Evolutionary conservation across 37 sponge, comb jelly and placozoan species (phyloP), one percentile per base, ranked within the genome.

Genomic region (Beroe ovata): DNA sequence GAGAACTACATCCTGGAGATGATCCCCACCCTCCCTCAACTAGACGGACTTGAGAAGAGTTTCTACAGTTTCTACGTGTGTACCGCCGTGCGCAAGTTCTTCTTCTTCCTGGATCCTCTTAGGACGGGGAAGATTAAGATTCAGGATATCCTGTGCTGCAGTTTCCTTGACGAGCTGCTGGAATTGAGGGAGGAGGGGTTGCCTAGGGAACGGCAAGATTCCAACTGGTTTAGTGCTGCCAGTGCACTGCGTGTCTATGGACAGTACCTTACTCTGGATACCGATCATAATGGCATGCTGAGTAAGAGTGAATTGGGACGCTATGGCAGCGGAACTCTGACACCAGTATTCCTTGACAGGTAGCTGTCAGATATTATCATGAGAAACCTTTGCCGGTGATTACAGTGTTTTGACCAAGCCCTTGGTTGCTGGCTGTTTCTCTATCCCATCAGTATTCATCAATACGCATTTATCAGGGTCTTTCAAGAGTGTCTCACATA

Each of bases 21-120:
- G 60, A 97, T 97, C 4, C 96, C 96, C 39, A 97, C 99, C 4
- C 94, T 97, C 3, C 95, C 96, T 2, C 99, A 95, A 32, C 93
- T 97, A 29, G 92, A 91, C 36, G 92, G 94, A 39, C 94, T 97
- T 6, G 99, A 97, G 69, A 94, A 94, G 72, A 94, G 95, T 14
- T 97, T 97, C 72, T 95, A 97, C 88, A 93, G 95, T 21, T 97
- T 97, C 92, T 97, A 95, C 66, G 96, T 97, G 21, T 97, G 99
- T 66, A 97, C 99, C n/a, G 99, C 99, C 8, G 99, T 97, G 0
- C 42, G 99, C 59, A 95, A 95, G 77, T 97, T 97, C 93, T 97
- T 97, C 89, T 97, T 97, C 90, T 95, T 97, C 60, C 92, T 97
- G 18, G 99, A 97, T 71, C 96, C 99, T 29, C 88, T 95, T 89